Evolutionary conservation across 1,140 invertebrate genomes (phyloP), one percentile per base, ranked within the genome.

Genomic region (Drosophila takahashii): DNA sequence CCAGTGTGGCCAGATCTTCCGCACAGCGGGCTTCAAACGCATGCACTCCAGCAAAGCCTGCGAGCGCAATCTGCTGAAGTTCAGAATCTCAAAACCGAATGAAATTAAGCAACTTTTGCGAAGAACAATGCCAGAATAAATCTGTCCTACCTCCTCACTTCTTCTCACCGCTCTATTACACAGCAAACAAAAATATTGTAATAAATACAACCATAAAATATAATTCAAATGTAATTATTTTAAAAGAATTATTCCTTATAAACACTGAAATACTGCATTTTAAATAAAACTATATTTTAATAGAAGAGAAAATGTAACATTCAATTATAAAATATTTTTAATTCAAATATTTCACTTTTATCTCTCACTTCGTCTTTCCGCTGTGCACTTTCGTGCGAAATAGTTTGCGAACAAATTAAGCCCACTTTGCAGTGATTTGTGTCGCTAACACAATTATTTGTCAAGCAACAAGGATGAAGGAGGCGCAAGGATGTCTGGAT

Each of bases 351-450:
- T n/a, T n/a, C n/a, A n/a, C n/a, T n/a, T n/a, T n/a, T n/a, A n/a
- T 44, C 15, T 10, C 9, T 15, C 9, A 22, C 0, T 16, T 32
- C 9, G 1, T 9, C 29, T 41, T 67, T 39, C 34, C 18, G 2
- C 45, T 5, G 42, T 65, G 45, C 18, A 51, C 45, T 62, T 42
- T 15, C 29, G 65, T 70, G 64, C 65, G 36, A 83, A 84, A 79
- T 79, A 84, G 80, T 84, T 84, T 79, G 71, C 71, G 76, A 84
- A 84, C 80, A 84, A 84, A 84, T 84, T 84, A 84, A 84, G 76
- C 65, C 76, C 80, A 84, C 80, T 84, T 84, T 84, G 80, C 80
- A 79, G 80, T 84, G 80, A 84, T 84, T 84, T 84, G 80, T 84
- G 80, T 71, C 61, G 80, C 80, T 84, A 84, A 84, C 80, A 79